Evolutionary conservation across 2,888 invertebrate species (phyloP), one percentile per base, ranked within the genome.

Genomic region (Netelia virgata): DNA sequence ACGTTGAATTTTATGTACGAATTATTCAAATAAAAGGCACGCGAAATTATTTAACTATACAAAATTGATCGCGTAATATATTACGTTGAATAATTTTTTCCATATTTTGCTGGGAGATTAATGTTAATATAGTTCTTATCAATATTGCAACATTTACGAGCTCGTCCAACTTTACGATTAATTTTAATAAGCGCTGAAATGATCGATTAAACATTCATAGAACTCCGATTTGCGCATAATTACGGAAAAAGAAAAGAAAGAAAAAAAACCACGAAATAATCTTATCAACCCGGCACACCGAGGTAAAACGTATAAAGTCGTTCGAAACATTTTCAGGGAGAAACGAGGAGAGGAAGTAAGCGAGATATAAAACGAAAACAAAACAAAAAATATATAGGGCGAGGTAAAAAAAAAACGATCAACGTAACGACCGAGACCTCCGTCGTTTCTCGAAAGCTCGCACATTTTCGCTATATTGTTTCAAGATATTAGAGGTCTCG

Each of bases 401-500:
- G 18, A 74, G 41, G 14, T 18, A 28, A 14, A 28, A 74, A 68
- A 80, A 28, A 53, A 81, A 57, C 59, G 59, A 43, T 72, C 77
- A 36, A 57, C 57, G 28, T 9, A 20, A 47, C 18, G 69, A 36
- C 36, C 57, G 18, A 18, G 57, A 57, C 18, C 18, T 5, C 50
- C 10, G 50, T 68, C 59, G 43, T 28, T 47, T 77, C 11, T n/a
- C 11, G n/a, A 73, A 69, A 79, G 47, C 59, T 80, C 63, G 36
- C 53, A 68, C 20, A 59, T 69, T 57, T 69, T 61, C 59, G 20
- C 63, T 55, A 70, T 80, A 66, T 80, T 83, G 75, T 80, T 79
- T 66, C 80, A 73, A 77, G 68, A 74, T 73, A 81, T 84, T 77
- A 76, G 70, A 55, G 80, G 75, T 80, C 66, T 75, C 80, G 77